phyloP scores from a whole-genome alignment of 92 coral and sea anemone genomes.

The Desmophyllum pertusum region DNA sequence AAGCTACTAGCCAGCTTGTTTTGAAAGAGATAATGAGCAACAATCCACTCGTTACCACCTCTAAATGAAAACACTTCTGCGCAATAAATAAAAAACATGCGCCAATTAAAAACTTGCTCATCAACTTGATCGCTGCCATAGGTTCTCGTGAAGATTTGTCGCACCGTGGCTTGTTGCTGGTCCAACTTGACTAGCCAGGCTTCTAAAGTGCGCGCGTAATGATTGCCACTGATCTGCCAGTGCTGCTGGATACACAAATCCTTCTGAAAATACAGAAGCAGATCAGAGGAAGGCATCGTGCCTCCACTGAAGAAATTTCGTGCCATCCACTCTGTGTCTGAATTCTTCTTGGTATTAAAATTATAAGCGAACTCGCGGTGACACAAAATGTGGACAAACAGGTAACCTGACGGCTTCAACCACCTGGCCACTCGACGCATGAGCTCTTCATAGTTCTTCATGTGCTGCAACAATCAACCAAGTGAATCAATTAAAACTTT shows the following conservation, averaged over 20 bases:
- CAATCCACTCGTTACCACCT: conserved; percentile 86
- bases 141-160: conserved; percentile 50
- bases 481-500: neutral
- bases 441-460: conserved; percentile 85
- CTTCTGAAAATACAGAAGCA: conserved; percentile 80
- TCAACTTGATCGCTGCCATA: conserved; percentile 70
- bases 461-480: conserved; percentile 60
- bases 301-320: conserved; percentile 89
- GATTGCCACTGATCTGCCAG: conserved; percentile 81
- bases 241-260: conserved; percentile 68
- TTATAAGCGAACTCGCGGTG: conserved; percentile 86
- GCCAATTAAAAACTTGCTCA: conserved; percentile 83
- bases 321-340: conserved; percentile 97
- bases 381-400: conserved; percentile 80
- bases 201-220: conserved; percentile 79
- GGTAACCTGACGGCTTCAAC: conserved; percentile 76
- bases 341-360: conserved; percentile 70
- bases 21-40: conserved; percentile 70
- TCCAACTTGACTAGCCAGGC: conserved; percentile 84
- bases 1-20: conserved; percentile 64
- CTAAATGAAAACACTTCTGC: conserved; percentile 83
- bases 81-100: conserved; percentile 87
- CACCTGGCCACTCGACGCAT: conserved; percentile 82
- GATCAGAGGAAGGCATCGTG: conserved; percentile 84
- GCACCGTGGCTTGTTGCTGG: conserved; percentile 56